phyloP scores from a whole-genome alignment of 2,113 vertebrate species.

The Hipposideros armiger region DNA sequence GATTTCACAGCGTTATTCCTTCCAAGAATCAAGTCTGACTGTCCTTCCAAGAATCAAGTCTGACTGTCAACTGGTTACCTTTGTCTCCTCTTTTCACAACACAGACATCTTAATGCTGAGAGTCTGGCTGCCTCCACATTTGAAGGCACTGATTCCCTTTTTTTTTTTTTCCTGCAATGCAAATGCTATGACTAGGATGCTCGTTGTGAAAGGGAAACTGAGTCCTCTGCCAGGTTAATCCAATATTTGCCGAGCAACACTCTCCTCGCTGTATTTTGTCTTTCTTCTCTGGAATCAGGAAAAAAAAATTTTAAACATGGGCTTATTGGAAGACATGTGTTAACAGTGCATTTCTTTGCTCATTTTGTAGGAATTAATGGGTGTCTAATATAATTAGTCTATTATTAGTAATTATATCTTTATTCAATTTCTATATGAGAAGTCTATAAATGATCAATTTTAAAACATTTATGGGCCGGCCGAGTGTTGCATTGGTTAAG shows the following conservation, averaged over 20 bases:
- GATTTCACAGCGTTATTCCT: not conserved
- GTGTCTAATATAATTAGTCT: not conserved
- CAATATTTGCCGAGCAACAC: not conserved
- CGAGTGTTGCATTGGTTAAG: too few relatives aligned
- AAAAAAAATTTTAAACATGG: not conserved
- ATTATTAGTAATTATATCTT: not conserved
- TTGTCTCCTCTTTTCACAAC: not conserved
- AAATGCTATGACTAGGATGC: not conserved
- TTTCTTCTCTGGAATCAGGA: slow-evolving; percentile 11
- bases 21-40: not conserved
- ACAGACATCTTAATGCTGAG: not conserved
- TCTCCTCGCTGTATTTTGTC: not conserved
- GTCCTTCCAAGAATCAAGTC: not conserved
- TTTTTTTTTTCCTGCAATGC: not conserved
- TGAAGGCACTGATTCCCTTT: not conserved
- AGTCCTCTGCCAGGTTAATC: not conserved
- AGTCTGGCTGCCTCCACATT: not conserved
- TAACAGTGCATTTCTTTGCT: not conserved
- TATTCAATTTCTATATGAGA: not conserved
- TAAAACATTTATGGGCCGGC: not conserved
- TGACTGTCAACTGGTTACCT: not conserved
- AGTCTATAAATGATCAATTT: not conserved
- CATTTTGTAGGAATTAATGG: not conserved
- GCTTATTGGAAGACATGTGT: not conserved
- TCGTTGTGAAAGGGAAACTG: not conserved